Conservation (phyloP, 2,113 vertebrate genomes). For the Oncorhynchus keta region DNA sequence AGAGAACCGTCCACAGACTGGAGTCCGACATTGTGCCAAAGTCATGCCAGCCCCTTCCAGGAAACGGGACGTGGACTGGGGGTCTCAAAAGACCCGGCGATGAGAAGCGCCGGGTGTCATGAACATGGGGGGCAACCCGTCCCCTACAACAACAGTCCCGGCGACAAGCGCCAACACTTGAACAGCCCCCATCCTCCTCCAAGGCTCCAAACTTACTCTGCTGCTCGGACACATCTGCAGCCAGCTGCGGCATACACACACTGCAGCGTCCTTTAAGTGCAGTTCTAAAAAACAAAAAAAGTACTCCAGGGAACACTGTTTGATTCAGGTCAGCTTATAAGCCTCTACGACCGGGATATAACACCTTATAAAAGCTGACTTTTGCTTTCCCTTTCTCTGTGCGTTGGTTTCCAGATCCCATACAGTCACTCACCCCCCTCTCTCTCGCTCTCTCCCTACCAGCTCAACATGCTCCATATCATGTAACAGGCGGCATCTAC, state of each 20-base stretch:
- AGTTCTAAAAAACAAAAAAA: conserved; percentile 35
- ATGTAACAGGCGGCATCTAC: conserved; percentile 85
- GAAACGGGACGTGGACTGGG: conserved; percentile 39
- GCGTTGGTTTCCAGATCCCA: conserved; percentile 45
- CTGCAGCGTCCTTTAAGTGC: conserved; percentile 45
- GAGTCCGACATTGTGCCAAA: conserved; percentile 83
- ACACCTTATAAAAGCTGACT: conserved; percentile 54
- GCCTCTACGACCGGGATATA: conserved; percentile 36
- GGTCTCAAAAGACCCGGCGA: conserved; percentile 44
- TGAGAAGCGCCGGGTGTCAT: conserved; percentile 30
- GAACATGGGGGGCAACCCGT: conserved; percentile 20
- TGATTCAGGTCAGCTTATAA: conserved; percentile 58
- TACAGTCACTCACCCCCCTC: conserved; percentile 42
- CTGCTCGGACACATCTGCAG: conserved; percentile 64
- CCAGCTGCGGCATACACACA: conserved; percentile 63
- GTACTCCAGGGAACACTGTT: conserved; percentile 50
- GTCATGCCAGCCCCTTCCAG: conserved; percentile 55
- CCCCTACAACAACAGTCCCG: conserved; percentile 40
- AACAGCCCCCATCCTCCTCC: conserved; percentile 3
- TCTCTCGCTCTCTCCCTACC: conserved; percentile 9
- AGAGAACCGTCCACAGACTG: conserved; percentile 84
- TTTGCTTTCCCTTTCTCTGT: conserved; percentile 40
- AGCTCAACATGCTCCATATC: conserved; percentile 79
- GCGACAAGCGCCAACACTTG: conserved; percentile 4
- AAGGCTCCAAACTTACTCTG: conserved; percentile 47